Evolutionary conservation across 2,888 invertebrate species (phyloP).

Genomic region (Xylota sylvarum): DNA sequence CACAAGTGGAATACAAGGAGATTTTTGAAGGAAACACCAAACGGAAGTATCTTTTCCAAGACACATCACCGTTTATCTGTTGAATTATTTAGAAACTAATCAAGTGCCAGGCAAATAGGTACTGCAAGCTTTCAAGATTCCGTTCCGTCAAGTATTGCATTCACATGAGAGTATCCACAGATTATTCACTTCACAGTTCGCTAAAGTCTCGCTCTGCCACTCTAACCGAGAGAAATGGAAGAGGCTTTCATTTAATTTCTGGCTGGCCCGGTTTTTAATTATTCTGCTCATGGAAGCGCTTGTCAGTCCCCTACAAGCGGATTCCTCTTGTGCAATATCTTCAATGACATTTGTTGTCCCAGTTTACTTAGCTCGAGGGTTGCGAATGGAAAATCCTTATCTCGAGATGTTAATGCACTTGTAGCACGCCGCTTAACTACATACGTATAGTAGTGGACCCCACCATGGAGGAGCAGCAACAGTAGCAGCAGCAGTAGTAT

Average conservation of each 20-base stretch:
- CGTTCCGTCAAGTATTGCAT: constrained; percentile 40
- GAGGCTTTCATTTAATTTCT: constrained; percentile 68
- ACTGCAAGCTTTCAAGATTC: constrained; percentile 35
- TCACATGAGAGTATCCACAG: constrained; percentile 49
- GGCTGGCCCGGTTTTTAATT: constrained; percentile 61
- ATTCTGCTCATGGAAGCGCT: constrained; percentile 34
- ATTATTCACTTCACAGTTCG: constrained; percentile 45
- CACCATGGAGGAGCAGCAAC: constrained; percentile 16
- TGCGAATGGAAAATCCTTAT: constrained; percentile 71
- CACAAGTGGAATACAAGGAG: constrained; percentile 26
- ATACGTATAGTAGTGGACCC: constrained; percentile 20
- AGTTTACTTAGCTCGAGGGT: constrained; percentile 66
- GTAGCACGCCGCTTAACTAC: constrained; percentile 63
- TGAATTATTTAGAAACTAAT: constrained; percentile 76
- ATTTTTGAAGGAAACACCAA: constrained; percentile 34
- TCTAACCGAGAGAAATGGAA: constrained; percentile 18
- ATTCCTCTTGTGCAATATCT: constrained; percentile 58
- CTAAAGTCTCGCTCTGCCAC: constrained; percentile 15
- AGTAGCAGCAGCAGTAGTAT: background rate
- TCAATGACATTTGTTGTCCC: constrained; percentile 76
- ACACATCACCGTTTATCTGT: constrained; percentile 55
- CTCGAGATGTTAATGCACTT: constrained; percentile 77
- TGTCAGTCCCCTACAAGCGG: constrained; percentile 34
- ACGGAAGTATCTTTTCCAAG: constrained; percentile 66
- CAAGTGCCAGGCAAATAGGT: constrained; percentile 67